Conservation (phyloP, 2,888 invertebrate genomes). For the Morinoia aosen region DNA sequence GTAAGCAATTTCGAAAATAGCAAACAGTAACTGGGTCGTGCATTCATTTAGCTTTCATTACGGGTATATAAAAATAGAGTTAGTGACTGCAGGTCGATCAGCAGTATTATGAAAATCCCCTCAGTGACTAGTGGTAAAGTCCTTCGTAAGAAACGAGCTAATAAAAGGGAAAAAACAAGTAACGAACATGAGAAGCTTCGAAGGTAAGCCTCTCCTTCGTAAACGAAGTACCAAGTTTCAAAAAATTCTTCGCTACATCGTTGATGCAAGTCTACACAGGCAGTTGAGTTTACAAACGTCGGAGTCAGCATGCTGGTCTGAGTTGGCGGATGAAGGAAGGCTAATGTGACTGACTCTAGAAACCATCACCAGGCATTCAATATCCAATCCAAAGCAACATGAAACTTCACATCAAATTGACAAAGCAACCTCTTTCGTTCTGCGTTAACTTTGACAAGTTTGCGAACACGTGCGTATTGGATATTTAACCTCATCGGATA, state of each 20-base stretch:
- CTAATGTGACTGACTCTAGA: neutral
- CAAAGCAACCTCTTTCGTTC: neutral
- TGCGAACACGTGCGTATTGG: neutral
- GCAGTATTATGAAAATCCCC: too few species aligned
- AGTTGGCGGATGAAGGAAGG: neutral
- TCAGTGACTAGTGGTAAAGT: too few species aligned
- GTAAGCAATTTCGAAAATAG: too few species aligned
- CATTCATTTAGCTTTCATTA: too few species aligned
- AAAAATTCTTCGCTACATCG: neutral
- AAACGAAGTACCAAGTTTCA: neutral
- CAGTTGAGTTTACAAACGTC: neutral
- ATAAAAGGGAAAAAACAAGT: neutral
- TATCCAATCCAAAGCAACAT: neutral
- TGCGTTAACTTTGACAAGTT: neutral
- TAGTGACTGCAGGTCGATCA: too few species aligned
- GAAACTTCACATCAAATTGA: neutral
- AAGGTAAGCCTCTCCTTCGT: neutral
- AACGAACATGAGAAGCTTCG: neutral
- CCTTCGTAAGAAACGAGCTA: too few species aligned
- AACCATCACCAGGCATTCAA: neutral
- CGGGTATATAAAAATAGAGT: too few species aligned
- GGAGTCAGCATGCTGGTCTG: neutral
- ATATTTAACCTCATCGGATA: neutral
- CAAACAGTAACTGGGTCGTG: too few species aligned
- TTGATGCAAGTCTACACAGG: neutral